Percentiles rank a stretch among this genome's conserved stretches.
phyloP scores from a whole-genome alignment of 2,113 vertebrate genomes.

The Sterna hirundo region DNA sequence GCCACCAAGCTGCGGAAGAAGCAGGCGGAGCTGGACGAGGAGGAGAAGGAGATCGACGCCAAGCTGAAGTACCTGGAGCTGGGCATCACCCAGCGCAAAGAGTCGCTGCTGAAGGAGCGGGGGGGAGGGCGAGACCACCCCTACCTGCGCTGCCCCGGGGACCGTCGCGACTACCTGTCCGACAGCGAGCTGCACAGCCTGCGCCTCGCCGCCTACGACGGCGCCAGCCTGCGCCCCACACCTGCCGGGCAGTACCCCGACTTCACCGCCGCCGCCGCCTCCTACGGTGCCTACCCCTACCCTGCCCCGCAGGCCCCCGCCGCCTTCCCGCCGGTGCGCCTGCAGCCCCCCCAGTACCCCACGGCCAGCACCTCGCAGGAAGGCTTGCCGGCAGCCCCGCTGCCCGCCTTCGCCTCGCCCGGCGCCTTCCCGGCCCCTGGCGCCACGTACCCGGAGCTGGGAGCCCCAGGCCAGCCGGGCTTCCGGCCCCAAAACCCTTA shows the following conservation, averaged over 20 bases:
- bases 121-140: slow-evolving; percentile 82
- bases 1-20: slow-evolving; percentile 97
- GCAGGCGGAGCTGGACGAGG: slow-evolving; percentile 95
- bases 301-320: slow-evolving; percentile 66
- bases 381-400: slow-evolving; percentile 83
- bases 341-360: slow-evolving; percentile 86
- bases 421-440: slow-evolving; percentile 80
- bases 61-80: slow-evolving; percentile 95
- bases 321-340: slow-evolving; percentile 85
- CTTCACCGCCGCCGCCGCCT: slow-evolving; percentile 75
- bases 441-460: slow-evolving; percentile 85
- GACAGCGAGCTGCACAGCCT: slow-evolving; percentile 96
- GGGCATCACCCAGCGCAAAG: slow-evolving; percentile 95
- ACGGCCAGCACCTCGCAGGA: slow-evolving; percentile 84
- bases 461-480: slow-evolving; percentile 79
- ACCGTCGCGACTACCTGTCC: slow-evolving; percentile 93
- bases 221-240: slow-evolving; percentile 73
- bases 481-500: slow-evolving; percentile 86
- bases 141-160: slow-evolving; percentile 87
- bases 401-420: slow-evolving; percentile 81
- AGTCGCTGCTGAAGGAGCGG: slow-evolving; percentile 91
- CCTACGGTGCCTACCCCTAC: slow-evolving; percentile 85
- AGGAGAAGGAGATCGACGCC: slow-evolving; percentile 98
- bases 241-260: slow-evolving; percentile 85
- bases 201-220: slow-evolving; percentile 82